Evolutionary conservation across 2,113 vertebrate genomes (phyloP), one percentile per base, ranked within the genome.

Genomic region (Miniopterus natalensis): DNA sequence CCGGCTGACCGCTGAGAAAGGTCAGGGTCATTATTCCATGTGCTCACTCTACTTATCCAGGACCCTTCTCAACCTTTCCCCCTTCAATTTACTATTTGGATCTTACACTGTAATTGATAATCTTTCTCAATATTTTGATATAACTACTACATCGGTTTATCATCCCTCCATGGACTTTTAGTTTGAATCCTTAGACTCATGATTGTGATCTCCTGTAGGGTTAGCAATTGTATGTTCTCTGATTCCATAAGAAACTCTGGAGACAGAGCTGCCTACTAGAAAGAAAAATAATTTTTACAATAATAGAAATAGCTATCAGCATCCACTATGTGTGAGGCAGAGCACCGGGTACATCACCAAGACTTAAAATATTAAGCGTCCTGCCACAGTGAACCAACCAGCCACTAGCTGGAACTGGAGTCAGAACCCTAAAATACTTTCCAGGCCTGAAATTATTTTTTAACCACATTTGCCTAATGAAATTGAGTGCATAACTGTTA

Each of bases 1-100:
- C 29, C 73, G 11, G 8, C 73, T 59, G 31, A 27, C n/a, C n/a
- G 17, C 21, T 6, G 13, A 59, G 10, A 9, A 51, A 49, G 4
- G 14, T 6, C 17, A 20, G 8, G 6, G 10, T 9, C 8, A 8
- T 1, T 1, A 3, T 18, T 0, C 49, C 5, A 1, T 4, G 12
- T 20, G 11, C 2, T 23, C 25, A 10, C 2, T 23, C 25, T 51
- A 59, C 51, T 3, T 0, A 27, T n/a, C 23, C 5, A 49, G n/a
- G 87, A 15, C 59, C 14, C 3, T 84, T 85, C 66, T 61, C 29
- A 66, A 59, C 7, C 8, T 40, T 45, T 15, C 3, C 9, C 0
- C 6, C 31, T n/a, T 36, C 23, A 47, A 36, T 7, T 49, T 15
- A 74, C 42, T 73, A 21, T 17, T 57, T 92, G 65, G 40, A 25